phyloP scores from a whole-genome alignment of 92 coral and sea anemone genomes.

The Muricea muricata region DNA sequence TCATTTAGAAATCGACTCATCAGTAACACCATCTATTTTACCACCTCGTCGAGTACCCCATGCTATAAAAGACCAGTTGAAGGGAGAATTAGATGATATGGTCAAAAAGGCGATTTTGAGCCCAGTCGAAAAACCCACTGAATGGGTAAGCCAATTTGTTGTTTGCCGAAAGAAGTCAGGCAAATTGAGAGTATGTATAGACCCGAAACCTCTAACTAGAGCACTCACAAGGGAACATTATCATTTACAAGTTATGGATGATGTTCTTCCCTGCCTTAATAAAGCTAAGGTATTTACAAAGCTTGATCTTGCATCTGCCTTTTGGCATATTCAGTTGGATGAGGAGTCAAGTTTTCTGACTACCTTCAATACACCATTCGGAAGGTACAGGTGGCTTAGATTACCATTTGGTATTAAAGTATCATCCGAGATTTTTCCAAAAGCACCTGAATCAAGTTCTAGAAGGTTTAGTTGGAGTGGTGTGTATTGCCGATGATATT shows the following conservation, averaged over 20 bases:
- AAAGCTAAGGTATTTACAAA: slow-evolving; percentile 40
- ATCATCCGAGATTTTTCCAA: slow-evolving; percentile 38
- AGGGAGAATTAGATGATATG: slow-evolving; percentile 55
- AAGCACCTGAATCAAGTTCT: slow-evolving; percentile 22
- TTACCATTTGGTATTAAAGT: slow-evolving; percentile 35
- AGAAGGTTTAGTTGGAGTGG: slow-evolving; percentile 25
- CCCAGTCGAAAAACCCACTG: slow-evolving; percentile 51
- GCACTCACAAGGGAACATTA: slow-evolving; percentile 49
- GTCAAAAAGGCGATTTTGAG: slow-evolving; percentile 48
- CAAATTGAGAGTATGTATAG: slow-evolving; percentile 44
- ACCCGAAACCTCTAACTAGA: slow-evolving; percentile 33
- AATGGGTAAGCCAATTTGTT: slow-evolving; percentile 40
- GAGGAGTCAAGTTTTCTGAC: slow-evolving; percentile 47
- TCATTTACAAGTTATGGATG: slow-evolving; percentile 40
- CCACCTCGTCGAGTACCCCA: slow-evolving; percentile 51
- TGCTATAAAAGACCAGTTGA: slow-evolving; percentile 44
- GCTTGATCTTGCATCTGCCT: slow-evolving; percentile 33
- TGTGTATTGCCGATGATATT: slow-evolving; percentile 31
- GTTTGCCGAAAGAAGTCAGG: slow-evolving; percentile 28
- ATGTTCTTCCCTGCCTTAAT: slow-evolving; percentile 28
- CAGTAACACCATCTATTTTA: slow-evolving; percentile 46
- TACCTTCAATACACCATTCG: slow-evolving; percentile 45
- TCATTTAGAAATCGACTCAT: slow-evolving; percentile 37
- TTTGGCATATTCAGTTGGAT: slow-evolving; percentile 44
- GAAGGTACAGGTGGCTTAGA: slow-evolving; percentile 36